Evolutionary conservation across 2,797 vertebrate genomes (phyloP).

Genomic region (Leucoraja ocellata): DNA sequence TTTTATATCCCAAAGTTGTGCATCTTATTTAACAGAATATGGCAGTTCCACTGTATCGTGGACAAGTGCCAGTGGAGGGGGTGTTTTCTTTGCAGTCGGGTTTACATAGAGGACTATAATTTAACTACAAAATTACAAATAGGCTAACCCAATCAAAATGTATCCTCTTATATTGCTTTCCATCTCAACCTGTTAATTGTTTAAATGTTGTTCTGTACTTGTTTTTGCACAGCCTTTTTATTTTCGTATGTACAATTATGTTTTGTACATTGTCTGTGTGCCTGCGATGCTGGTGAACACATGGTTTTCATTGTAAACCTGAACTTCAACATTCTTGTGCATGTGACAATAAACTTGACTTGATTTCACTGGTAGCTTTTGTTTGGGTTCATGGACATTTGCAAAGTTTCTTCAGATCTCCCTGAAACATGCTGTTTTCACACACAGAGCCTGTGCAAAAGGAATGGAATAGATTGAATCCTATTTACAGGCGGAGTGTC

Average conservation of each 20-base stretch:
- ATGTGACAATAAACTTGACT: too few relatives aligned
- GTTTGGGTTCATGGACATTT: neutral
- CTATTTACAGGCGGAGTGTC: neutral
- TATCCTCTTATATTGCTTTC: neutral
- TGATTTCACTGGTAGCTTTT: neutral
- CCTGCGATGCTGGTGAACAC: too few relatives aligned
- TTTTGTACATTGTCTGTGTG: too few relatives aligned
- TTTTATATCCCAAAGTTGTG: neutral
- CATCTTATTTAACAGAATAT: neutral
- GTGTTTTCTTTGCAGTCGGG: neutral
- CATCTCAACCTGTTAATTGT: neutral
- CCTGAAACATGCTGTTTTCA: neutral
- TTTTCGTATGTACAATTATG: too few relatives aligned
- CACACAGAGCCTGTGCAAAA: neutral
- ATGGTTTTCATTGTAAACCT: too few relatives aligned
- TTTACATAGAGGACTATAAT: neutral
- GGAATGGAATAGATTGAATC: neutral
- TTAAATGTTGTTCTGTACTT: too few relatives aligned
- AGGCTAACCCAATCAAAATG: neutral
- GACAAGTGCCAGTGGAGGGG: neutral
- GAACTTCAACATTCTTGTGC: too few relatives aligned
- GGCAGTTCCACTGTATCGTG: neutral
- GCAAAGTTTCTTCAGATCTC: neutral
- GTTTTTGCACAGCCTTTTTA: too few relatives aligned
- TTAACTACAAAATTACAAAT: neutral